Evolutionary conservation across 2,888 invertebrate genomes (phyloP), one percentile per base, ranked within the genome.

Genomic region (Argyresthia albistria): DNA sequence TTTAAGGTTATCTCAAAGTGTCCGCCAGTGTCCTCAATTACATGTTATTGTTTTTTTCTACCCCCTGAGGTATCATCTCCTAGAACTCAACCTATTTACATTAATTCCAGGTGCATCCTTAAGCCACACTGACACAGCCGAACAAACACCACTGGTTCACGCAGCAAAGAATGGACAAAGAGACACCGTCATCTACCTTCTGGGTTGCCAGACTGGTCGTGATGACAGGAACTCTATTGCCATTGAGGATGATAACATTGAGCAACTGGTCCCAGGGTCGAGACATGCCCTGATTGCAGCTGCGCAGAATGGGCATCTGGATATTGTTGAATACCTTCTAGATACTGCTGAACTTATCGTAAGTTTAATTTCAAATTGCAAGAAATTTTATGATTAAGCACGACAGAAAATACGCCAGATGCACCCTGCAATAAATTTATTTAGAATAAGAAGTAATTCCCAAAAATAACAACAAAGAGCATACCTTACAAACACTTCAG

Each of bases 241-340:
- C 8, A 65, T 83, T 25, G 73, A 88, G 67, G 82, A 80, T 54
- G 79, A 70, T 25, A 83, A 80, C 48, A 92, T 93, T 54, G 92
- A 95, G 35, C 90, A 90, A 15, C 77, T 94, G 4, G 89, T 91
- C 1, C 93, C 95, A 54, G 97, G 96, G 0, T 91, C 96, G 8
- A 94, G 97, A 57, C 97, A 97, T 69, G 95, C 97, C 0, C 80
- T 98, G 42, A 93, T 97, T 14, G 95, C 94, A 0, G 97, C 97
- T 0, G 93, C 97, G 0, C 93, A 94, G 12, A 94, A 95, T 69
- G 96, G 96, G 7, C 95, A 97, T 73, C 89, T 92, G 50, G 93
- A 95, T 79, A 94, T 97, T 57, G 94, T 97, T 11, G 97, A 97
- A 73, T 97, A 96, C 76, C 86, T 98, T 15, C 76, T 97, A 54